Evolutionary conservation across 1,140 invertebrate genomes (phyloP), one percentile per base, ranked within the genome.

Genomic region (Hyposmocoma kahamanoa): DNA sequence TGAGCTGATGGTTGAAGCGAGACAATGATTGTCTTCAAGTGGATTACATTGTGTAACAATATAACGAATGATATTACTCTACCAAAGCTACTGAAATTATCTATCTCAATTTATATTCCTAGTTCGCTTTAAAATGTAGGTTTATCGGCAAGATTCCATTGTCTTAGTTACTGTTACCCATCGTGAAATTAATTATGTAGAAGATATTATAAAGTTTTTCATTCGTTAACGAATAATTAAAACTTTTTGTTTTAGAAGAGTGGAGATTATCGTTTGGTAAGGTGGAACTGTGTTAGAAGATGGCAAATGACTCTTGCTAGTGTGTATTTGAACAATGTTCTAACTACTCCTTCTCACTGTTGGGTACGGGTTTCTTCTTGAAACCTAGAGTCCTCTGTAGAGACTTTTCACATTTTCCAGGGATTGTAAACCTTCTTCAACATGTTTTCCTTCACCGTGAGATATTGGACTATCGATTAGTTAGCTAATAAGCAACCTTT

Each of bases 61-160:
- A 56, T 51, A 67, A 61, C 49, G 49, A 67, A 72, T 73, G 69
- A 77, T 79, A 83, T 79, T 77, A 73, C 65, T 72, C 73, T 79
- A 79, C 81, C 81, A 82, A 84, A 84, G 81, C 70, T 76, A 69
- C 68, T 79, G 77, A 84, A 81, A 78, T 81, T 79, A 76, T 78
- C 75, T 84, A 81, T 82, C 74, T 84, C 78, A 80, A 76, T 72
- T 74, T 71, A 66, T 84, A 84, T 84, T 84, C 81, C 76, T 84
- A 84, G 78, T 82, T 79, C 75, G 81, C 78, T 82, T 84, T 84
- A 84, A 80, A 75, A 67, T 53, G 67, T 81, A 82, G 80, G 61
- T 75, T 67, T 77, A 80, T 79, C 67, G 76, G 72, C 69, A 81
- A 69, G 69, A 79, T 82, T 82, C 80, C 78, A 84, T 80, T 79